phyloP scores from a whole-genome alignment of 2,888 invertebrate species.

The Hydraecia micacea region DNA sequence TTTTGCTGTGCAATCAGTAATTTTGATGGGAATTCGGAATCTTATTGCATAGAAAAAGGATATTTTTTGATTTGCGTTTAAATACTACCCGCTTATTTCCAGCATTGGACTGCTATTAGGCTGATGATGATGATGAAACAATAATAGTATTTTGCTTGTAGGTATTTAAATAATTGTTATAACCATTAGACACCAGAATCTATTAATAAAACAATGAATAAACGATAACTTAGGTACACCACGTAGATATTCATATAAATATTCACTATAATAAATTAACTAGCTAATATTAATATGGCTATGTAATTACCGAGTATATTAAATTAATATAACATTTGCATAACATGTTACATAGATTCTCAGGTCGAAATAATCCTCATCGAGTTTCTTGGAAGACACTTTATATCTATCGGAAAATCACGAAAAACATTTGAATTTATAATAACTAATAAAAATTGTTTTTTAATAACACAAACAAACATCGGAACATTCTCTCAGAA shows the following conservation, averaged over 20 bases:
- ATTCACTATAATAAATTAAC: slow-evolving; percentile 9
- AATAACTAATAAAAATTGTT: too few relatives aligned
- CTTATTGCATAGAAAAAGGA: too few relatives aligned
- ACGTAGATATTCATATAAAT: background rate
- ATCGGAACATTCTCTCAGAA: background rate
- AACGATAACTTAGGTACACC: background rate
- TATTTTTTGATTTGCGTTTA: too few relatives aligned
- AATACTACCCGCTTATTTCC: background rate
- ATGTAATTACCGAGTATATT: slow-evolving; percentile 5
- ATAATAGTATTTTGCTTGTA: background rate
- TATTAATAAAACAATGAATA: slow-evolving; percentile 18
- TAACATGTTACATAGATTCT: slow-evolving; percentile 30
- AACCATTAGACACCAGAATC: too few relatives aligned
- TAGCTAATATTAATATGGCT: slow-evolving; percentile 1
- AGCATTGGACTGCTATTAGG: background rate
- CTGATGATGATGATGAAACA: background rate
- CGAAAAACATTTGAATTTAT: slow-evolving; percentile 5
- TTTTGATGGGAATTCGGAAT: too few relatives aligned
- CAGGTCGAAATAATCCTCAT: slow-evolving; percentile 3
- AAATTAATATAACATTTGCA: slow-evolving; percentile 40
- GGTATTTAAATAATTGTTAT: too few relatives aligned
- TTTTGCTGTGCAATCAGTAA: too few relatives aligned
- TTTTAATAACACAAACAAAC: background rate
- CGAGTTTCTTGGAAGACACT: slow-evolving; percentile 4
- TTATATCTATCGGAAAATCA: slow-evolving; percentile 1